phyloP scores from a whole-genome alignment of 2,113 vertebrate genomes.

The Corydoras sp. region DNA sequence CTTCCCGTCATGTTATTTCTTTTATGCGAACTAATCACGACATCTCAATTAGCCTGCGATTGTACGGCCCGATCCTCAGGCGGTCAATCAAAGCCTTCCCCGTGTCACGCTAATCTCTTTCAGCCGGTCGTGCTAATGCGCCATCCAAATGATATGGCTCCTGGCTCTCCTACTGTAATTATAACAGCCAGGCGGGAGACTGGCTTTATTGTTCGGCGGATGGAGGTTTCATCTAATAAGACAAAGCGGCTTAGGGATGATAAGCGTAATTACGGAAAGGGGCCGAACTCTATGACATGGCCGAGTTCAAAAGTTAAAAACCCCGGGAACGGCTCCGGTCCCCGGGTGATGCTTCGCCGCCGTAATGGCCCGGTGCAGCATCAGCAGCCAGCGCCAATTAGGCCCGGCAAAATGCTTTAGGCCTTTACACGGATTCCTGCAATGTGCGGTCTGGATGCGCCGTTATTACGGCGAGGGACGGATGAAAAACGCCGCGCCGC shows the following conservation, averaged over 20 bases:
- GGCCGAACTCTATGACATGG: slow-evolving; percentile 41
- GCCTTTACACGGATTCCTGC: slow-evolving; percentile 36
- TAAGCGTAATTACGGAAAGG: slow-evolving; percentile 49
- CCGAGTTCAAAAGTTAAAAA: slow-evolving; percentile 41
- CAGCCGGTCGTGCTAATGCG: slow-evolving; percentile 58
- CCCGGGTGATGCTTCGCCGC: slow-evolving; percentile 35
- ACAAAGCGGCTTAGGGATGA: slow-evolving; percentile 48
- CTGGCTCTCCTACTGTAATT: slow-evolving; percentile 56
- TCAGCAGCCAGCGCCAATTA: slow-evolving; percentile 44
- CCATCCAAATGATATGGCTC: slow-evolving; percentile 60
- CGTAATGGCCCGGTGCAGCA: slow-evolving; percentile 36
- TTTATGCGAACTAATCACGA: slow-evolving; percentile 32
- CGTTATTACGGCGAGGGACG: background rate
- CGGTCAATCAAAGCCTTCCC: slow-evolving; percentile 42
- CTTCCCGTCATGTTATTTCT: slow-evolving; percentile 10
- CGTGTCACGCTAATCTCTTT: slow-evolving; percentile 53
- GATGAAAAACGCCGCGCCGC: slow-evolving; percentile 42
- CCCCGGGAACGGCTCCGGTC: slow-evolving; percentile 26
- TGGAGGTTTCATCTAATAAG: slow-evolving; percentile 56
- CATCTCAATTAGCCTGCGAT: slow-evolving; percentile 38
- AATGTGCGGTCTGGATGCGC: slow-evolving; percentile 17
- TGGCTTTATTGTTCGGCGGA: slow-evolving; percentile 58
- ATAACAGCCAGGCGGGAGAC: slow-evolving; percentile 56
- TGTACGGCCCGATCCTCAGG: slow-evolving; percentile 36
- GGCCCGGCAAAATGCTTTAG: slow-evolving; percentile 37